A percentile compares a stretch with the other conserved stretches of the same genome.
phyloP scores from a whole-genome alignment of 2,888 invertebrate genomes.

The Leptinotarsa rubiginosa region DNA sequence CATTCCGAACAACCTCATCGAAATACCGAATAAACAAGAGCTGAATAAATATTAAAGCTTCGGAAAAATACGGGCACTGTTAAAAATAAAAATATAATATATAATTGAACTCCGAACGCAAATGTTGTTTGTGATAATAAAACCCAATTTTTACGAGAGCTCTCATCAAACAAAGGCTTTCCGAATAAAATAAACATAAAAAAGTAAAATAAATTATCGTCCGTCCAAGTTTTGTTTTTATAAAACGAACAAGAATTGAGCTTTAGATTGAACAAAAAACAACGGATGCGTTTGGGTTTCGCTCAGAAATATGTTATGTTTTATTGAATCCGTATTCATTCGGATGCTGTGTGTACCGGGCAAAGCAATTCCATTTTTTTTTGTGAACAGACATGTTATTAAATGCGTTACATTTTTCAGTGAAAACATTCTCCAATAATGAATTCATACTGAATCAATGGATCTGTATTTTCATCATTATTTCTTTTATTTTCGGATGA shows the following conservation, averaged over 20 bases:
- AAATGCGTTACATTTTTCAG: slow-evolving; percentile 39
- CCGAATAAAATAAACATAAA: slow-evolving; percentile 62
- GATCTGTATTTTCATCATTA: slow-evolving; percentile 28
- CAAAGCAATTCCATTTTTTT: slow-evolving; percentile 51
- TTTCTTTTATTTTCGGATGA: slow-evolving; percentile 29
- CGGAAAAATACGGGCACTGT: slow-evolving; percentile 59
- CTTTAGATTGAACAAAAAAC: slow-evolving; percentile 58
- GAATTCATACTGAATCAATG: slow-evolving; percentile 37
- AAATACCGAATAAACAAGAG: slow-evolving; percentile 60
- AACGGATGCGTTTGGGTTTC: slow-evolving; percentile 51
- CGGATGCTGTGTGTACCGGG: slow-evolving; percentile 47
- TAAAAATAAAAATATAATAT: slow-evolving; percentile 63
- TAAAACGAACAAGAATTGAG: slow-evolving; percentile 59
- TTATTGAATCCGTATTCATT: slow-evolving; percentile 56
- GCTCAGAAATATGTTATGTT: slow-evolving; percentile 56
- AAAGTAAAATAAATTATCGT: slow-evolving; percentile 63
- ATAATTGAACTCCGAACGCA: slow-evolving; percentile 65
- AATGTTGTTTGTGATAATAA: slow-evolving; percentile 67
- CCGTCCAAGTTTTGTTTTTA: slow-evolving; percentile 61
- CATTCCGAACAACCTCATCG: slow-evolving; percentile 26
- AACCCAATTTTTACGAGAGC: slow-evolving; percentile 66
- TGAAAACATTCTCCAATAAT: slow-evolving; percentile 37
- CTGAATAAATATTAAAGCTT: slow-evolving; percentile 58
- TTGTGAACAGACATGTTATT: slow-evolving; percentile 42
- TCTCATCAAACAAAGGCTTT: slow-evolving; percentile 62